phyloP scores from a whole-genome alignment of 1,140 invertebrate genomes.

The Euwallacea similis region DNA sequence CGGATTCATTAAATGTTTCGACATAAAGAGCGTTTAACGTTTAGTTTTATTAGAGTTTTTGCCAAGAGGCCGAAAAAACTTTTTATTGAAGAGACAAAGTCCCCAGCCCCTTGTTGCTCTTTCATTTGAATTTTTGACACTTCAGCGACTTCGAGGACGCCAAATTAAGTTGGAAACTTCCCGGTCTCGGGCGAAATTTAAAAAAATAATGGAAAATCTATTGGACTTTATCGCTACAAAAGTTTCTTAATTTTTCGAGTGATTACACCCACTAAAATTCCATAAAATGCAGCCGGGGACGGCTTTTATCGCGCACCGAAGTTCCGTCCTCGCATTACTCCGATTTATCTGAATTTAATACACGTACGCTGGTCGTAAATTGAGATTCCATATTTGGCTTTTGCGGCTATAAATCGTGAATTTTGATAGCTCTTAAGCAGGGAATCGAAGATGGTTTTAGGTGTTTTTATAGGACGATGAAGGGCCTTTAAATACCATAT shows the following conservation, averaged over 20 bases:
- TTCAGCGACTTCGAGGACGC: neutral
- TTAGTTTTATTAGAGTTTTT: neutral
- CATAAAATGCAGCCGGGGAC: neutral
- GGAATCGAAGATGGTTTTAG: neutral
- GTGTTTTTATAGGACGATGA: neutral
- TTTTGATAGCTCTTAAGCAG: neutral
- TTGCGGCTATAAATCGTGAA: conserved; percentile 1
- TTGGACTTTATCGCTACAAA: conserved; percentile 2
- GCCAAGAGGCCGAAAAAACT: neutral
- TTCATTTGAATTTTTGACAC: conserved; percentile 11
- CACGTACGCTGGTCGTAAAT: neutral
- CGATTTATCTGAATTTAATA: conserved; percentile 5
- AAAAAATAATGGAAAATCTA: conserved; percentile 7
- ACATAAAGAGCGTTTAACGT: conserved; percentile 1
- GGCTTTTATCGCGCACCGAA: neutral
- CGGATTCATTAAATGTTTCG: neutral
- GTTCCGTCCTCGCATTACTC: neutral
- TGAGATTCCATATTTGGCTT: neutral
- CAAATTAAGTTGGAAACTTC: conserved; percentile 2
- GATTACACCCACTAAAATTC: conserved; percentile 2
- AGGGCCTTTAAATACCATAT: neutral
- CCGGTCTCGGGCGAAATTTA: neutral
- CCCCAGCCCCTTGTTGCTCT: conserved; percentile 1
- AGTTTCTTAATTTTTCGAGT: conserved; percentile 9
- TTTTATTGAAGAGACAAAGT: neutral